Evolutionary conservation across 2,113 vertebrate species (phyloP), one percentile per base, ranked within the genome.

Genomic region (Scolopax mira): DNA sequence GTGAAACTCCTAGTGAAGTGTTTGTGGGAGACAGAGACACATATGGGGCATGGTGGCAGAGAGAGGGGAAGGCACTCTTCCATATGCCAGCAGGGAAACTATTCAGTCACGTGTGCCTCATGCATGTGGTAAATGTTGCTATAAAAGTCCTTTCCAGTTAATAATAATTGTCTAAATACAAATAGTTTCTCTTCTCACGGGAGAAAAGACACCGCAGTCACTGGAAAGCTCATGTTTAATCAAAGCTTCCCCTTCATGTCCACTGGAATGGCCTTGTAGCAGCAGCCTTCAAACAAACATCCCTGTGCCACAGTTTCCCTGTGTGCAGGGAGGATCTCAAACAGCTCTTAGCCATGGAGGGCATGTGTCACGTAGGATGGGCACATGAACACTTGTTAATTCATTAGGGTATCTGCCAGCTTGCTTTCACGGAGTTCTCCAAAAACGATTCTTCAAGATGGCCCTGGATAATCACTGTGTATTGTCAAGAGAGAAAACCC

Each of bases 141-240:
- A 33, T 88, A 94, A 65, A 95, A 95, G 52, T 86, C 22, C 30
- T 24, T 83, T 93, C n/a, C 66, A 90, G 61, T 72, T 65, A 79
- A 75, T 73, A 88, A 74, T 62, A 39, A 85, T 85, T 60, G 88
- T 85, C 60, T 83, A 90, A 89, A 79, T 17, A 49, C n/a, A 82
- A 62, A 44, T 3, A 8, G n/a, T 13, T 79, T 78, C n/a, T 70
- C 6, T 1, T 67, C 11, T 74, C 48, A 70, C 46, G 70, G 49
- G 9, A 90, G 18, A 67, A 92, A 91, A 93, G 30, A 42, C 23
- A 62, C 6, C n/a, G 37, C 2, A 2, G 61, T 87, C 16, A 60
- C 33, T 73, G 58, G 49, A 82, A 54, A 75, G 17, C 24, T 89
- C 2, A 2, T 37, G 16, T 55, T 39, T 77, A 51, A 60, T 82